A percentile compares a stretch with the other conserved stretches of the same genome.
These are phyloP conservation scores for Dynastes hyllus DNA, from an alignment of 2,888 invertebrate species.

Conservation along the genomic window DNA sequence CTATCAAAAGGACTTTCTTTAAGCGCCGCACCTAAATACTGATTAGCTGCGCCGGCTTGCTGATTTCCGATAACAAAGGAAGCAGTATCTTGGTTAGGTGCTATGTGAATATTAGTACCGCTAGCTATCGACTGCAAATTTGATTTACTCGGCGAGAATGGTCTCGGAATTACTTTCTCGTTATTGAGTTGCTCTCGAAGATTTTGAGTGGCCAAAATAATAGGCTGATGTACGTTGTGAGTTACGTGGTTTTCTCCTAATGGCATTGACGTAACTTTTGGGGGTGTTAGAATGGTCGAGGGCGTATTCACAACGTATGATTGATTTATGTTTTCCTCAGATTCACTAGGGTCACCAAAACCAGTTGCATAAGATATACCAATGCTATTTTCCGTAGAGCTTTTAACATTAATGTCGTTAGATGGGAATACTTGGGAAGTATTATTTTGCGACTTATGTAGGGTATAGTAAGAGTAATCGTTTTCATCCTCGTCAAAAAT, in stretches of 20 bases:
- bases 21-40: slow-evolving; percentile 70
- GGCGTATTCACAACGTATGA: slow-evolving; percentile 39
- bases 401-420: neutral
- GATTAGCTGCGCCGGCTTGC: slow-evolving; percentile 73
- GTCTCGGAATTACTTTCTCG: slow-evolving; percentile 66
- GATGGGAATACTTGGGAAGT: neutral
- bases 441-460: slow-evolving; percentile 20
- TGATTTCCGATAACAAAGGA: slow-evolving; percentile 79
- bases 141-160: slow-evolving; percentile 60
- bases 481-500: slow-evolving; percentile 52
- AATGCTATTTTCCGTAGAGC: neutral
- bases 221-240: slow-evolving; percentile 58
- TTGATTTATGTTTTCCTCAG: slow-evolving; percentile 18
- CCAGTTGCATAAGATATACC: neutral
- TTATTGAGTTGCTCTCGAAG: slow-evolving; percentile 68
- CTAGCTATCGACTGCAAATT: slow-evolving; percentile 71
- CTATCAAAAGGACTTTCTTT: slow-evolving; percentile 72
- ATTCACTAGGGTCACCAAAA: neutral
- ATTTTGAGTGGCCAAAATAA: slow-evolving; percentile 68
- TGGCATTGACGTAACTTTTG: slow-evolving; percentile 69
- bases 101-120: slow-evolving; percentile 78
- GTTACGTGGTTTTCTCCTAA: slow-evolving; percentile 68
- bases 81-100: slow-evolving; percentile 78
- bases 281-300: slow-evolving; percentile 51
- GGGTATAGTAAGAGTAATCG: slow-evolving; percentile 35